A percentile compares a stretch with the other conserved stretches of the same genome.
These are phyloP conservation scores for Troides aeacus DNA, from an alignment of 2,888 invertebrate genomes.

Conservation along the genomic window DNA sequence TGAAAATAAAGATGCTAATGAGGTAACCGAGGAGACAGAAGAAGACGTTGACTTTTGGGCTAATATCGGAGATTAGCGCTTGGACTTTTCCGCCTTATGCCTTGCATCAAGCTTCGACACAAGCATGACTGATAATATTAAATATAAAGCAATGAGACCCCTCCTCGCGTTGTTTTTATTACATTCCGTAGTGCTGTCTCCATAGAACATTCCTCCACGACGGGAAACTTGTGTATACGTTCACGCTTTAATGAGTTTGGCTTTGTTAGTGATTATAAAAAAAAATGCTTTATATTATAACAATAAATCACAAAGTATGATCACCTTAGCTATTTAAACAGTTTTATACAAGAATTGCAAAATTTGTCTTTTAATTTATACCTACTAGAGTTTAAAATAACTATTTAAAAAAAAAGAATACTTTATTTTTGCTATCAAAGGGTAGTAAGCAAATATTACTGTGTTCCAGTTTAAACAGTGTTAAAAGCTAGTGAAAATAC, in stretches of 20 bases:
- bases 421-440: too few relatives aligned
- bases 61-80: constrained; percentile 67
- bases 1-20: constrained; percentile 51
- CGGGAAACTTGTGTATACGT: constrained; percentile 26
- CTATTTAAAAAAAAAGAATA: not conserved
- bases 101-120: constrained; percentile 53
- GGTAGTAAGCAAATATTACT: too few relatives aligned
- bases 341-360: constrained; percentile 10
- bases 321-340: constrained; percentile 10
- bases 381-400: not conserved
- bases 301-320: constrained; percentile 7
- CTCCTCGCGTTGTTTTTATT: constrained; percentile 56
- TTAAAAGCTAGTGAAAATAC: too few relatives aligned
- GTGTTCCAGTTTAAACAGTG: too few relatives aligned
- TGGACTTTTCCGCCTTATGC: constrained; percentile 55
- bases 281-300: constrained; percentile 19
- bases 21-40: constrained; percentile 68
- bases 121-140: constrained; percentile 72
- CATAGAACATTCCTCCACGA: constrained; percentile 31
- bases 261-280: constrained; percentile 28
- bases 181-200: constrained; percentile 34
- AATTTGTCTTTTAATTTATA: constrained; percentile 19
- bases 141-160: constrained; percentile 60
- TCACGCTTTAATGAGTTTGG: constrained; percentile 32
- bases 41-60: constrained; percentile 73